These are phyloP conservation scores for Gambusia yucatana DNA, from an alignment of 2,797 vertebrate genomes.

Conservation along the genomic window DNA sequence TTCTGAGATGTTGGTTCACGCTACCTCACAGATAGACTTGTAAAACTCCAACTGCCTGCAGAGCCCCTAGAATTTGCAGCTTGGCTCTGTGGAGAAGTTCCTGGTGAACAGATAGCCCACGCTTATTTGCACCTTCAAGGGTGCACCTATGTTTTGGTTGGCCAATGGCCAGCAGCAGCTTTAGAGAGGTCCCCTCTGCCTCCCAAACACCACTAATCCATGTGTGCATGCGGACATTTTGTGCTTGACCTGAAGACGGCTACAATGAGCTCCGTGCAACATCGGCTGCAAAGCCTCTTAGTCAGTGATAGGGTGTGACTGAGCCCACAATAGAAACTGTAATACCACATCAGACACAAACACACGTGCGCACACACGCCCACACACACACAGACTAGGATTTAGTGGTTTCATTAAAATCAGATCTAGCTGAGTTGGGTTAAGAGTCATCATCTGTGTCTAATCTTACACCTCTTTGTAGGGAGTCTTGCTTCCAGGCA, in stretches of 20 bases:
- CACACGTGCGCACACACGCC: constrained; percentile 35
- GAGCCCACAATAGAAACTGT: constrained; percentile 75
- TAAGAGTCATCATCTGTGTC: constrained; percentile 58
- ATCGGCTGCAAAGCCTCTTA: constrained; percentile 75
- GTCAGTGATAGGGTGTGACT: constrained; percentile 71
- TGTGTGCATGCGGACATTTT: constrained; percentile 51
- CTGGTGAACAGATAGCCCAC: constrained; percentile 21
- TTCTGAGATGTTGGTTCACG: background rate
- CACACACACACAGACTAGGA: constrained; percentile 44
- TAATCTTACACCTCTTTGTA: constrained; percentile 66
- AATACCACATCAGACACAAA: constrained; percentile 76
- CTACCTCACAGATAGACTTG: background rate
- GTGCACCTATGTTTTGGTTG: constrained; percentile 66
- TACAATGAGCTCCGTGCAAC: constrained; percentile 68
- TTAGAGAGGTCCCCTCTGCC: constrained; percentile 72
- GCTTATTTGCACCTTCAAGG: constrained; percentile 52
- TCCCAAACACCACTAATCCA: constrained; percentile 71
- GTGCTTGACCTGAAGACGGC: constrained; percentile 68
- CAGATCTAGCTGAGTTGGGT: constrained; percentile 66
- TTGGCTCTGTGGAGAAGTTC: constrained; percentile 5
- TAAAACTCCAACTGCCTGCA: constrained; percentile 18
- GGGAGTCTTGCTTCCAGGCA: constrained; percentile 31
- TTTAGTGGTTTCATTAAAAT: constrained; percentile 78
- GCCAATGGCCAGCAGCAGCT: constrained; percentile 54
- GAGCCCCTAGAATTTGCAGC: constrained; percentile 12